Evolutionary conservation across 1,140 invertebrate species (phyloP).

Genomic region (Zaprionus africanus): DNA sequence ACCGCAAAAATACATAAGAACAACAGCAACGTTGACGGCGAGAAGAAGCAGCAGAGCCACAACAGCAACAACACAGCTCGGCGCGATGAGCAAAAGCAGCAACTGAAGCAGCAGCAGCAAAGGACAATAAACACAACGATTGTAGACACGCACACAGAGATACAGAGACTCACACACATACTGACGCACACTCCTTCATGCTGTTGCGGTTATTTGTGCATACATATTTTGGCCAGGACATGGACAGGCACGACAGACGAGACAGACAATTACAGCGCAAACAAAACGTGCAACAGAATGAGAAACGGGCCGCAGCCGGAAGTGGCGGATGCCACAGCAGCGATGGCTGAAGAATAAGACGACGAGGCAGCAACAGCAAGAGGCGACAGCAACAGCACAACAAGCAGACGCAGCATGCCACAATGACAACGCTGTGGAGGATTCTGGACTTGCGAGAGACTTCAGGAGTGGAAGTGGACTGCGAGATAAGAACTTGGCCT

Average conservation of each 20-base stretch:
- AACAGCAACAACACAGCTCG: conserved; percentile 15
- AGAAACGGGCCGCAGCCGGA: conserved; percentile 50
- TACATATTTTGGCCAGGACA: conserved; percentile 53
- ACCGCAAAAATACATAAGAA: conserved; percentile 70
- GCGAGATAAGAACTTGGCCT: conserved; percentile 66
- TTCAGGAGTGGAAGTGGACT: conserved; percentile 21
- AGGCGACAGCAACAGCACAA: neutral
- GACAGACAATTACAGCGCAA: conserved; percentile 77
- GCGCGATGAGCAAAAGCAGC: conserved; percentile 42
- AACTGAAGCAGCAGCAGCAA: conserved; percentile 43
- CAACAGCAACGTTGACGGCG: conserved; percentile 6
- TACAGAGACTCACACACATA: conserved; percentile 21
- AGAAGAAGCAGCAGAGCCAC: conserved; percentile 13
- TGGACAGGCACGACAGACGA: neutral
- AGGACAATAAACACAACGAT: conserved; percentile 42
- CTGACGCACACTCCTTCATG: conserved; percentile 15
- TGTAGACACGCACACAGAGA: conserved; percentile 24
- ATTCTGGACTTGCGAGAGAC: neutral
- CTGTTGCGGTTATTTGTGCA: conserved; percentile 48
- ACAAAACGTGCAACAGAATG: conserved; percentile 73
- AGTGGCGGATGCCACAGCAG: conserved; percentile 57
- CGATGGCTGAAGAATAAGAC: conserved; percentile 45
- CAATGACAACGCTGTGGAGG: conserved; percentile 28
- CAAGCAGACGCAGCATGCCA: conserved; percentile 29
- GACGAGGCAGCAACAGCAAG: conserved; percentile 14